Evolutionary conservation across 2,797 vertebrate genomes (phyloP).

Genomic region (Danio kyathit): DNA sequence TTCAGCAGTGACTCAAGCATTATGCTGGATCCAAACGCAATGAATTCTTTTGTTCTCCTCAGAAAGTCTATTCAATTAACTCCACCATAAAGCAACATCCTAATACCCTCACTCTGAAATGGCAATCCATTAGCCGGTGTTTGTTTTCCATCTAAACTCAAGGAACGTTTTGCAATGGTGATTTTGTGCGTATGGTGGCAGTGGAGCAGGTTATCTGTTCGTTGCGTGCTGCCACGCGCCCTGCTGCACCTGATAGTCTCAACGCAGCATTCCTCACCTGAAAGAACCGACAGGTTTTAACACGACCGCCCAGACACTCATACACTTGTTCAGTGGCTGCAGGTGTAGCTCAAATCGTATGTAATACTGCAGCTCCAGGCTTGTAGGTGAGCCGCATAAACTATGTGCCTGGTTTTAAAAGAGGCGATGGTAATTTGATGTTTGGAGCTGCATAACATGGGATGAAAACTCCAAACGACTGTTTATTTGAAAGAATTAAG

Average conservation of each 20-base stretch:
- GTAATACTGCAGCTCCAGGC: slow-evolving; percentile 48
- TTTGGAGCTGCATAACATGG: slow-evolving; percentile 43
- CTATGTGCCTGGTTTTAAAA: not conserved
- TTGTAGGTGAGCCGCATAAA: slow-evolving; percentile 35
- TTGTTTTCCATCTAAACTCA: not conserved
- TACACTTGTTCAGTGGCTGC: slow-evolving; percentile 96
- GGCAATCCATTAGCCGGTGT: not conserved
- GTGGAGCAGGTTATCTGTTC: slow-evolving; percentile 79
- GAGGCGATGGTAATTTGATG: slow-evolving; percentile 34
- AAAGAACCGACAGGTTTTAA: slow-evolving; percentile 84
- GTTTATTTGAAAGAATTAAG: slow-evolving; percentile 44
- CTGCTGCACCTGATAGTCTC: slow-evolving; percentile 97
- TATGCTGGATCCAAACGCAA: slow-evolving; percentile 14
- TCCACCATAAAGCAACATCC: slow-evolving; percentile 5
- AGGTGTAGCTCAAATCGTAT: slow-evolving; percentile 87
- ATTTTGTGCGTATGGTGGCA: slow-evolving; percentile 68
- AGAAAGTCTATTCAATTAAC: slow-evolving; percentile 56
- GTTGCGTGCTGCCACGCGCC: slow-evolving; percentile 94
- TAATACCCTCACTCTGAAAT: not conserved
- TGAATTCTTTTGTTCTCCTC: slow-evolving; percentile 63
- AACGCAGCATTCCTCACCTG: slow-evolving; percentile 90
- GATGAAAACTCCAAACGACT: slow-evolving; percentile 45
- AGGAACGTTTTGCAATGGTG: slow-evolving; percentile 50
- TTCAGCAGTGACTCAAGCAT: slow-evolving; percentile 31
- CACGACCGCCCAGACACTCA: slow-evolving; percentile 88